Evolutionary conservation across 2,888 invertebrate genomes (phyloP).

Genomic region (Eupithecia exiguata): DNA sequence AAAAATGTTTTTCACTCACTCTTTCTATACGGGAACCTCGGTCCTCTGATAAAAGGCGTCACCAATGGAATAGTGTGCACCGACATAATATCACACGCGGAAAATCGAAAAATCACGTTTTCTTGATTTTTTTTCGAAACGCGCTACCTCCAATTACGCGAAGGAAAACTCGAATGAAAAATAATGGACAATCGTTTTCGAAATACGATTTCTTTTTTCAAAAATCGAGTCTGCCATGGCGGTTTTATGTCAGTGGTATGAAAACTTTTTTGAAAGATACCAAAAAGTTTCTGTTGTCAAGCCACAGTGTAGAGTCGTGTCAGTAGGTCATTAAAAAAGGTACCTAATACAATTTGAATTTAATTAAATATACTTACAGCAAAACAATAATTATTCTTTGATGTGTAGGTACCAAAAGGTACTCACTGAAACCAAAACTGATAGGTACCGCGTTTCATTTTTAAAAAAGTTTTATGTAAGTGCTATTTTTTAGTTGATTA

Average conservation of each 20-base stretch:
- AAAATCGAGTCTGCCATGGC: conserved; percentile 57
- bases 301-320: neutral
- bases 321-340: neutral
- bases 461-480: neutral
- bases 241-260: conserved; percentile 17
- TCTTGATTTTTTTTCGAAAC: conserved; percentile 45
- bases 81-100: conserved; percentile 69
- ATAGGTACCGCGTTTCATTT: neutral
- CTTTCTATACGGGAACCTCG: conserved; percentile 80
- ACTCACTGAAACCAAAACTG: neutral
- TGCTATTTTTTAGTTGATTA: no score
- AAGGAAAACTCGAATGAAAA: conserved; percentile 67
- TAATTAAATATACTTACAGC: neutral
- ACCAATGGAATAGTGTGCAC: conserved; percentile 79
- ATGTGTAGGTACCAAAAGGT: neutral
- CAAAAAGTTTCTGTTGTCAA: neutral
- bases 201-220: conserved; percentile 57
- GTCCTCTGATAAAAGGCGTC: conserved; percentile 79
- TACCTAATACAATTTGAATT: neutral
- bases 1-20: conserved; percentile 65
- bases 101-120: conserved; percentile 45
- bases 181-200: conserved; percentile 68
- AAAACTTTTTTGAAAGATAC: conserved; percentile 28
- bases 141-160: conserved; percentile 52
- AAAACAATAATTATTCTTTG: neutral